These are phyloP conservation scores for Rallus crepitans DNA, from an alignment of 2,797 vertebrate genomes.

Conservation along the genomic window DNA sequence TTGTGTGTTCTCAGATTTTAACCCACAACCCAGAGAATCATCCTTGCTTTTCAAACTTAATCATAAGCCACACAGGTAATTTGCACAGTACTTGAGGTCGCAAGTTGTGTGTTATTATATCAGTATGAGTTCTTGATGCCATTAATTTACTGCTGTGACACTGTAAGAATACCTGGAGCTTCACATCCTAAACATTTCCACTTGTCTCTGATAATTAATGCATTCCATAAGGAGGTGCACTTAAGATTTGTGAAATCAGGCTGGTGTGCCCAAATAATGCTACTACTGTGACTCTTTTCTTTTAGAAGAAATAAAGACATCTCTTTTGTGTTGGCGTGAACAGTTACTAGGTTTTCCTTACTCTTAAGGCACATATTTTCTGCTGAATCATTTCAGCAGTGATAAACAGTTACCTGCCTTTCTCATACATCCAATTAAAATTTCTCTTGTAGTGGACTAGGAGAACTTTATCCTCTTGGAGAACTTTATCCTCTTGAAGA, in stretches of 20 bases:
- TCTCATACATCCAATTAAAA: neutral
- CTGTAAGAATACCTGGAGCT: neutral
- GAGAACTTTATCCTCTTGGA: neutral
- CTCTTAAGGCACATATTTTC: neutral
- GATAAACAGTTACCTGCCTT: neutral
- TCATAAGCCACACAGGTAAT: conserved; percentile 13
- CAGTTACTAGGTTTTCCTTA: neutral
- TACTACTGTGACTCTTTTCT: neutral
- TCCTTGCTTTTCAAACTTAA: neutral
- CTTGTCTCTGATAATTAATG: conserved; percentile 35
- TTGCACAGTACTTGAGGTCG: conserved; percentile 12
- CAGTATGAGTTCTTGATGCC: conserved; percentile 34
- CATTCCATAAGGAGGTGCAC: neutral
- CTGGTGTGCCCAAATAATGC: neutral
- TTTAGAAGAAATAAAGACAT: neutral
- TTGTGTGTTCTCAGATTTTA: neutral
- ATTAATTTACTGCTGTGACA: conserved; percentile 66
- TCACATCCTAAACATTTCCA: conserved; percentile 37
- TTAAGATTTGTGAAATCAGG: conserved; percentile 2
- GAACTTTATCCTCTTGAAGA: neutral
- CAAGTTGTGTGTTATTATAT: conserved; percentile 45
- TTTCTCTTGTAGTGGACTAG: neutral
- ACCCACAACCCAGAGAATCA: neutral
- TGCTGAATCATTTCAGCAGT: neutral
- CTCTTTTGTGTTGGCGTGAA: neutral